Conservation (phyloP, 2,797 vertebrate species). For the Apogon talboti region DNA sequence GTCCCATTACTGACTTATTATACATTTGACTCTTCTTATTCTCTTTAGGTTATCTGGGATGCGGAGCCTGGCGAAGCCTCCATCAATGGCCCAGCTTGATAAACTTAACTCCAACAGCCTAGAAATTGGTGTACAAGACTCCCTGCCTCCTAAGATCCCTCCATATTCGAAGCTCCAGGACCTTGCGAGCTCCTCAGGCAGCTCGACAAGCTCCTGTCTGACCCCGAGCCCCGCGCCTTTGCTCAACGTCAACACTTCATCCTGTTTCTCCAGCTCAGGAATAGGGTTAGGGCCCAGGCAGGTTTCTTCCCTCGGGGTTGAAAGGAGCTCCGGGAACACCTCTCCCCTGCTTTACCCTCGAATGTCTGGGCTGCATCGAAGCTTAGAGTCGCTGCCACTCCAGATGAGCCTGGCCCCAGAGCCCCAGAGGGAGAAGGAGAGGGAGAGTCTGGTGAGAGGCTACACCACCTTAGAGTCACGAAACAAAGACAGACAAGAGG, state of each 20-base stretch:
- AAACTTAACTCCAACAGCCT: conserved; percentile 92
- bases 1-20: not conserved
- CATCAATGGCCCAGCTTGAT: conserved; percentile 89
- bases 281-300: conserved; percentile 83
- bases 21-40: conserved; percentile 22
- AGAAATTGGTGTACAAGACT: conserved; percentile 79
- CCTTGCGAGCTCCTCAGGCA: conserved; percentile 68
- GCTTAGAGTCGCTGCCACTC: conserved; percentile 94
- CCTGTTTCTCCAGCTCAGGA: conserved; percentile 89
- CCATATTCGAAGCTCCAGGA: conserved; percentile 89
- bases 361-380: conserved; percentile 92
- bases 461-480: conserved; percentile 66
- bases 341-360: conserved; percentile 91
- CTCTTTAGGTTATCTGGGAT: conserved; percentile 83
- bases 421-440: conserved; percentile 76
- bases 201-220: conserved; percentile 80
- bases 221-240: conserved; percentile 93
- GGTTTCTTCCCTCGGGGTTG: conserved; percentile 74
- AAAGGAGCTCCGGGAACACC: conserved; percentile 53
- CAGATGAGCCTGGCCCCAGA: conserved; percentile 91
- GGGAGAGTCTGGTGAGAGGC: conserved; percentile 64
- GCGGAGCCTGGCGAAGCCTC: conserved; percentile 90
- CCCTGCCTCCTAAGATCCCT: conserved; percentile 80
- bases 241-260: conserved; percentile 93
- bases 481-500: conserved; percentile 75